These are phyloP conservation scores for Prionchulus punctatus DNA, from an alignment of 2,888 invertebrate species.

Conservation along the genomic window DNA sequence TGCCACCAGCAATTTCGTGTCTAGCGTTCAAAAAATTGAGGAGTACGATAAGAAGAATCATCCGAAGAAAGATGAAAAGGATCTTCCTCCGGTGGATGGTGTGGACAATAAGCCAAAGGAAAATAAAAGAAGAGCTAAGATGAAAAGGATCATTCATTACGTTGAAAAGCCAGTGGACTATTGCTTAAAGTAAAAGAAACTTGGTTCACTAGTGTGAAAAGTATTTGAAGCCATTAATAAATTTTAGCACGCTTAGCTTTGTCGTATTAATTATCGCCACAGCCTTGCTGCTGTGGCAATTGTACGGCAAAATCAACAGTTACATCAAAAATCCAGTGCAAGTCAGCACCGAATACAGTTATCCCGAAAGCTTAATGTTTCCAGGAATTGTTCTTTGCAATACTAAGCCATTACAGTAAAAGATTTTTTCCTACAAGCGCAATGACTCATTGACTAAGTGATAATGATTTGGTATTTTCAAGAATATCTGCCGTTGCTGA, in stretches of 20 bases:
- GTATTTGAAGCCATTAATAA: too few species aligned
- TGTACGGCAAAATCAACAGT: neutral
- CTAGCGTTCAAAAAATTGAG: neutral
- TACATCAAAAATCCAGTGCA: neutral
- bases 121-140: neutral
- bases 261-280: neutral
- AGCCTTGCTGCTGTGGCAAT: neutral
- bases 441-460: too few species aligned
- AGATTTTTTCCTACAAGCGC: too few species aligned
- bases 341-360: neutral
- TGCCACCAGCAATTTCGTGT: neutral
- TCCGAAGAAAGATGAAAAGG: neutral
- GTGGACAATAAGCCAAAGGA: too few species aligned
- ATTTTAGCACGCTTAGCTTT: neutral
- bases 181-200: neutral
- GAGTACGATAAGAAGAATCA: neutral
- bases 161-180: constrained; percentile 1
- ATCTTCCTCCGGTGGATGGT: neutral
- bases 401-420: neutral
- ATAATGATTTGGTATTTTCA: too few species aligned
- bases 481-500: too few species aligned
- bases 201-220: too few species aligned
- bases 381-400: neutral
- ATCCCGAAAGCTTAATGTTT: neutral
- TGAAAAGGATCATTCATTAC: neutral